These are phyloP conservation scores for Numida meleagris DNA, from an alignment of 2,113 vertebrate species.

Conservation along the genomic window DNA sequence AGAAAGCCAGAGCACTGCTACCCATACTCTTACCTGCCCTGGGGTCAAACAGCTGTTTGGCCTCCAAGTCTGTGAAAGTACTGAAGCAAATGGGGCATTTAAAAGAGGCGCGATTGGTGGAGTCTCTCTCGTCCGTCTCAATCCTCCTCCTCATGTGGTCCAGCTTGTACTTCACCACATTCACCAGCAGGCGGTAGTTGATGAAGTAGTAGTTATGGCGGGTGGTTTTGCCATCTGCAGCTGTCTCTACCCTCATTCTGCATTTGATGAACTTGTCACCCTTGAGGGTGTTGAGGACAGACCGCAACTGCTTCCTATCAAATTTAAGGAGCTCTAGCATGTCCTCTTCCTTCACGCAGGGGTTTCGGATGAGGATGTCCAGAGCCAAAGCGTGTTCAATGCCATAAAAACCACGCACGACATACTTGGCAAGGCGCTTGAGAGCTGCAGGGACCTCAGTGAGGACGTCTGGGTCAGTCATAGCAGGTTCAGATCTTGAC, in stretches of 20 bases:
- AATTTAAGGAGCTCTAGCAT: slow-evolving; percentile 98
- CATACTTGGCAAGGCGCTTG: slow-evolving; percentile 95
- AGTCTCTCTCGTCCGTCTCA: slow-evolving; percentile 96
- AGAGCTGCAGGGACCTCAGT: slow-evolving; percentile 93
- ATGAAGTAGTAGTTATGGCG: slow-evolving; percentile 99
- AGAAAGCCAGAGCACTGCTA: background rate
- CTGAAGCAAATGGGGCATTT: slow-evolving; percentile 92
- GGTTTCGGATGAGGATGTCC: slow-evolving; percentile 96
- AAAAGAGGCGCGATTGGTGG: slow-evolving; percentile 96
- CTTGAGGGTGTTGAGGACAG: slow-evolving; percentile 96
- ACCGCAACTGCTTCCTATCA: slow-evolving; percentile 95
- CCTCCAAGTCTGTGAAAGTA: slow-evolving; percentile 97
- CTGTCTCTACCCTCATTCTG: slow-evolving; percentile 96
- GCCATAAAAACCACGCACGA: slow-evolving; percentile 96
- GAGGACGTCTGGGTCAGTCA: slow-evolving; percentile 93
- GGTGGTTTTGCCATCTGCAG: slow-evolving; percentile 94
- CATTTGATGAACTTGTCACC: slow-evolving; percentile 98
- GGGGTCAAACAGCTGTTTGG: slow-evolving; percentile 95
- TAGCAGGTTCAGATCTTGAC: slow-evolving; percentile 68
- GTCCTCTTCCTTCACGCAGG: slow-evolving; percentile 97
- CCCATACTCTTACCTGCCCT: slow-evolving; percentile 86
- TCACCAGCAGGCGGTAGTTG: slow-evolving; percentile 95
- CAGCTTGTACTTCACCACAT: slow-evolving; percentile 98
- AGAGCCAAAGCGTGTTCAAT: slow-evolving; percentile 94
- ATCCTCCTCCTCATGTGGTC: slow-evolving; percentile 98